Evolutionary conservation across 1,140 invertebrate genomes (phyloP).

Genomic region (Carcinoscorpius rotundicauda): DNA sequence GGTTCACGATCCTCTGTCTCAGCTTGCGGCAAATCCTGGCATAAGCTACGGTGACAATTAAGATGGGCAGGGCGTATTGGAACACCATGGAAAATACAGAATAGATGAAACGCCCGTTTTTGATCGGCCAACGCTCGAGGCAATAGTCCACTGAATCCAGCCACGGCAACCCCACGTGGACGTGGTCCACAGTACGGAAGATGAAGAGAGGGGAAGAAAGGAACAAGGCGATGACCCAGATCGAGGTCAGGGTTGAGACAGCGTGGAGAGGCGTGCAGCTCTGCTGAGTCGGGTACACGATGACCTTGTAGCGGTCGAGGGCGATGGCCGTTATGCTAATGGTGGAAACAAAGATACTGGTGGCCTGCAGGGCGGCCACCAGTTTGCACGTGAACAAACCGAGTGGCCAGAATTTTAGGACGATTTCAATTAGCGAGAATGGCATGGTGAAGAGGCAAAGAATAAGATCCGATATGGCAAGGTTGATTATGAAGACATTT

Average conservation of each 20-base stretch:
- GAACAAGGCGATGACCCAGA: constrained; percentile 62
- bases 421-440: constrained; percentile 62
- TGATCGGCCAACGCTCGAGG: constrained; percentile 58
- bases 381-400: constrained; percentile 52
- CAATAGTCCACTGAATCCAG: constrained; percentile 48
- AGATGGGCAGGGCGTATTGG: constrained; percentile 66
- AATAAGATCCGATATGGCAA: constrained; percentile 71
- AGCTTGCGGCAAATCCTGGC: constrained; percentile 43
- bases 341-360: constrained; percentile 77
- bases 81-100: constrained; percentile 65
- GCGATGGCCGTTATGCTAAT: constrained; percentile 80
- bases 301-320: constrained; percentile 52
- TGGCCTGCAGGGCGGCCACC: constrained; percentile 62
- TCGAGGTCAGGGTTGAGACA: constrained; percentile 49
- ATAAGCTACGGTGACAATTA: constrained; percentile 55
- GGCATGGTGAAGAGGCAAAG: constrained; percentile 73
- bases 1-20: constrained; percentile 32
- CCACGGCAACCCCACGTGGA: constrained; percentile 35
- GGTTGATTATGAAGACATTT: constrained; percentile 80
- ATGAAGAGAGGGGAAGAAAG: constrained; percentile 65
- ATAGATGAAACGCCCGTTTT: constrained; percentile 59
- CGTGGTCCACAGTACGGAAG: constrained; percentile 49
- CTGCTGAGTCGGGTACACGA: constrained; percentile 66
- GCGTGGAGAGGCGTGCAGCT: constrained; percentile 58
- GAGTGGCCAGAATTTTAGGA: constrained; percentile 43